Percentiles rank a stretch among this genome's conserved stretches.
phyloP scores from a whole-genome alignment of 2,797 vertebrate genomes.

The Amphiprion clarkii region DNA sequence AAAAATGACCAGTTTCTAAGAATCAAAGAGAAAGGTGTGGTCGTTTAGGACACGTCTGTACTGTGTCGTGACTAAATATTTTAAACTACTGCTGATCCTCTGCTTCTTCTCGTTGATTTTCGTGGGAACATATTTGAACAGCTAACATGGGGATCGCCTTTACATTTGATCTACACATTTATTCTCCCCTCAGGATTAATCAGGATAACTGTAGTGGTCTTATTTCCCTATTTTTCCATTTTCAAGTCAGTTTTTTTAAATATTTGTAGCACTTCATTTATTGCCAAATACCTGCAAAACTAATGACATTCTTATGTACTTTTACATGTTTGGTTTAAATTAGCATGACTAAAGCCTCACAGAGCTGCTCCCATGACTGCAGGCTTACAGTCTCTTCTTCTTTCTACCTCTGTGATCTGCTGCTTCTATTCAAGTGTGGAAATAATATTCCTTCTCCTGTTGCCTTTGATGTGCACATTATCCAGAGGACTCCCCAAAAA shows the following conservation, averaged over 20 bases:
- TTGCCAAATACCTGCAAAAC: background rate
- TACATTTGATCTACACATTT: too few species aligned
- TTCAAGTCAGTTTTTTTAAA: too few species aligned
- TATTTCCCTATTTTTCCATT: too few species aligned
- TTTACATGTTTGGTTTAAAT: too few species aligned
- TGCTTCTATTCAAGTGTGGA: background rate
- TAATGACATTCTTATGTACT: background rate
- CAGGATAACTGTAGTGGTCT: too few species aligned
- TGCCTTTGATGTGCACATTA: constrained; percentile 18
- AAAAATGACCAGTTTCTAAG: constrained; percentile 30
- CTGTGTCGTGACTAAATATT: background rate
- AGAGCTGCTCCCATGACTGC: background rate
- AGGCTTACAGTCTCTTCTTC: background rate
- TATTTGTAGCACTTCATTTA: background rate
- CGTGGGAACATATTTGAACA: too few species aligned
- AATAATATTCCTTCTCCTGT: constrained; percentile 3
- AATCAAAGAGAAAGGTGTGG: constrained; percentile 12
- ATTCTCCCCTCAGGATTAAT: too few species aligned
- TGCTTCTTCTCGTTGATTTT: too few species aligned
- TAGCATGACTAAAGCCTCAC: background rate
- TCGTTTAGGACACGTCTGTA: background rate
- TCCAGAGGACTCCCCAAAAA: background rate
- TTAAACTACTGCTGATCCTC: too few species aligned
- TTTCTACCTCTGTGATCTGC: background rate
- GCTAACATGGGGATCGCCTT: too few species aligned